Evolutionary conservation across 2,888 invertebrate genomes (phyloP), one percentile per base, ranked within the genome.

Genomic region (Chaetogeoica ovagalla): DNA sequence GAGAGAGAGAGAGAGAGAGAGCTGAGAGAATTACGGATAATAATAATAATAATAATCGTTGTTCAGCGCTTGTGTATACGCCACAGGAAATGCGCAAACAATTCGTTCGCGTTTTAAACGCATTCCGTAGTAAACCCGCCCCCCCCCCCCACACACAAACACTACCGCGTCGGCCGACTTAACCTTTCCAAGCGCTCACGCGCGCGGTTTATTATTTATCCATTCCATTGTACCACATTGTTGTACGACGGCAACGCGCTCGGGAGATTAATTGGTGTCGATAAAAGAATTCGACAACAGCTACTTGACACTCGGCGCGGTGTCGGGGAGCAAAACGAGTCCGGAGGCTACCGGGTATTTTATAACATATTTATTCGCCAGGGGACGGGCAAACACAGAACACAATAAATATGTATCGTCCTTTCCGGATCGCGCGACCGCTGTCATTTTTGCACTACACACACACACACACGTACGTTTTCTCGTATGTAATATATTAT

Each of bases 241-340:
- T 72, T 48, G 13, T 43, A 43, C 19, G 7, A 9, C 17, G 30
- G 48, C 59, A 7, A 39, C 39, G 19, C 30, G 30, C 30, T 55
- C 4, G 2, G 52, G 15, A 55, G 70, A 77, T 77, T 77, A 77
- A 77, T 77, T 77, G 69, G 69, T 62, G 77, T 69, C 17, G 77
- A 70, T 68, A 48, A 48, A 63, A 63, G 63, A 63, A 70, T n/a
- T 30, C 9, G 30, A 30, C 30, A 30, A 19, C n/a, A 60, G 68
- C 76, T 76, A 76, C 76, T 76, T 60, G 76, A 76, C 76, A 76
- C 76, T 76, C n/a, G n/a, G 63, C 76, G 68, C 30, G 30, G 52
- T 19, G 30, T 19, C 62, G 73, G 13, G 62, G 15, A 48, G 48
- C n/a, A n/a, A 39, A 5, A 15, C 13, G 3, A 48, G 48, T 48